These are phyloP conservation scores for Encarsia formosa DNA, from an alignment of 2,888 invertebrate species.

Conservation along the genomic window DNA sequence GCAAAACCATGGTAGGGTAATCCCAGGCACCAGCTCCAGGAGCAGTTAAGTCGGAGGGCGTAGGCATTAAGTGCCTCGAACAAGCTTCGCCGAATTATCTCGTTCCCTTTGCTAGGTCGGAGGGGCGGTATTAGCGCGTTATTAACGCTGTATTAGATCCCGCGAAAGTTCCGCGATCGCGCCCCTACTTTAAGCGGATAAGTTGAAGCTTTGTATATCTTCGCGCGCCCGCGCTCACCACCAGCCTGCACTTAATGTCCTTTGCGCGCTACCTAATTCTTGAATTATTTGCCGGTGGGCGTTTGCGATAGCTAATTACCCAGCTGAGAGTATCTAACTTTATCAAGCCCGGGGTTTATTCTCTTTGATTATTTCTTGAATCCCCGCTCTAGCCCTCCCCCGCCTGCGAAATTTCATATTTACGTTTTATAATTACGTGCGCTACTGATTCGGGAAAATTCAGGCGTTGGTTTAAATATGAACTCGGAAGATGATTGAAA, in stretches of 20 bases:
- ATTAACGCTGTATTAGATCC: slow-evolving; percentile 31
- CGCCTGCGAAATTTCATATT: neutral
- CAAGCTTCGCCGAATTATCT: slow-evolving; percentile 4
- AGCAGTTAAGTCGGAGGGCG: too few species aligned
- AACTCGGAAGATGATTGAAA: too few species aligned
- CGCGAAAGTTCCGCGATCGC: slow-evolving; percentile 9
- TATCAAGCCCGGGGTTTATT: too few species aligned
- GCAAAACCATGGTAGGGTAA: too few species aligned
- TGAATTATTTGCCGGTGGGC: slow-evolving; percentile 14
- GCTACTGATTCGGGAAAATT: too few species aligned
- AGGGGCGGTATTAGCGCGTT: slow-evolving; percentile 29
- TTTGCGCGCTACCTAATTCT: slow-evolving; percentile 12
- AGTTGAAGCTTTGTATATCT: too few species aligned
- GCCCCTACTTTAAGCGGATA: slow-evolving; percentile 14
- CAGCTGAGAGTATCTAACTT: too few species aligned
- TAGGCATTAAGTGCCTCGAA: neutral
- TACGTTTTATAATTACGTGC: too few species aligned
- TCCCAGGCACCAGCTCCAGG: too few species aligned
- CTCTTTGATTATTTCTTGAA: slow-evolving; percentile 2
- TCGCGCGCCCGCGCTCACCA: too few species aligned
- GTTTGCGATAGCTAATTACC: slow-evolving; percentile 17
- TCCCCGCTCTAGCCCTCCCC: neutral
- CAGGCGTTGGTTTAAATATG: too few species aligned
- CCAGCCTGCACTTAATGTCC: slow-evolving; percentile 8
- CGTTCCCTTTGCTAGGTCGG: slow-evolving; percentile 6